These are phyloP conservation scores for Diabrotica balteata DNA, from an alignment of 2,888 invertebrate genomes.

Conservation along the genomic window DNA sequence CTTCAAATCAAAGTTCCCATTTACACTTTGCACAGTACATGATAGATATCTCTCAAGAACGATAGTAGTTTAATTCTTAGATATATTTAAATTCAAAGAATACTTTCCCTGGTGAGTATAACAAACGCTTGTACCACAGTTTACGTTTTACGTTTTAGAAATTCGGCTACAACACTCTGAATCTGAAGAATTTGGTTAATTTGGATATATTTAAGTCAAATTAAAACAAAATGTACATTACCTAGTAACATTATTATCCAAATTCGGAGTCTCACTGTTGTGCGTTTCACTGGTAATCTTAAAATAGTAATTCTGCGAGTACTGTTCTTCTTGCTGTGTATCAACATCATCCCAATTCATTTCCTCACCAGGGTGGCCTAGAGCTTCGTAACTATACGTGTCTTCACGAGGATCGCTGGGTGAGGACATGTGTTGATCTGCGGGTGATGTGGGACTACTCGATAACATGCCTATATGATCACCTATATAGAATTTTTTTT, in stretches of 20 bases:
- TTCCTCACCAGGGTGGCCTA: conserved; percentile 48
- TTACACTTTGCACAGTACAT: too few relatives aligned
- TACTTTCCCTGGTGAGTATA: too few relatives aligned
- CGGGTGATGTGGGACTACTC: conserved; percentile 56
- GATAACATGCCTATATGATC: conserved; percentile 53
- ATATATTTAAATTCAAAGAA: too few relatives aligned
- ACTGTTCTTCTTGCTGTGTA: conserved; percentile 36
- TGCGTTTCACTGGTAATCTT: conserved; percentile 42
- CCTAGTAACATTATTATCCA: conserved; percentile 47
- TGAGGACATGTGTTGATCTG: conserved; percentile 58
- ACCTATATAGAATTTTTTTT: conserved; percentile 37
- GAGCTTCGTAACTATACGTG: conserved; percentile 50
- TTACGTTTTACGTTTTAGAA: too few relatives aligned
- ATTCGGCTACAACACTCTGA: not conserved
- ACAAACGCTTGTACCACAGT: too few relatives aligned
- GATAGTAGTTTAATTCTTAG: too few relatives aligned
- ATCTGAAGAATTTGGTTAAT: too few relatives aligned
- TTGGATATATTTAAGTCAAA: not conserved
- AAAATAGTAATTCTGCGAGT: conserved; percentile 37
- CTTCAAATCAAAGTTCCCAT: too few relatives aligned
- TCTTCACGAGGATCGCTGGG: conserved; percentile 55
- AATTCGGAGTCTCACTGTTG: conserved; percentile 31
- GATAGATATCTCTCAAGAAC: too few relatives aligned
- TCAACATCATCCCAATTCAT: conserved; percentile 57
- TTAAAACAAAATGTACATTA: conserved; percentile 5